Evolutionary conservation across 1,140 invertebrate genomes (phyloP).

Genomic region (Ceratosolen fusciceps): DNA sequence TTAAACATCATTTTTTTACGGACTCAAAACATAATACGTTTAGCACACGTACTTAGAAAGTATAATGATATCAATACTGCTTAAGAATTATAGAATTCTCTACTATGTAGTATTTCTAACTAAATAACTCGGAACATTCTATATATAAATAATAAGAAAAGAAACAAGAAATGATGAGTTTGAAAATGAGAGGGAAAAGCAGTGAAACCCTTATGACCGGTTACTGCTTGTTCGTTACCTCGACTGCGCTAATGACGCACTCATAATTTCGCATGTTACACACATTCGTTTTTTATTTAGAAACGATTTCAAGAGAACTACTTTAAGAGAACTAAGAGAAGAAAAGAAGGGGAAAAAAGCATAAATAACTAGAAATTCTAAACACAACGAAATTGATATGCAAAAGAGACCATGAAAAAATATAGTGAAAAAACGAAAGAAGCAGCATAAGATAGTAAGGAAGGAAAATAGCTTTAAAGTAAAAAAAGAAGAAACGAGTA

Average conservation of each 20-base stretch:
- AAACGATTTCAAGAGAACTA: conserved; percentile 64
- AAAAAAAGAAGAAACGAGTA: conserved; percentile 18
- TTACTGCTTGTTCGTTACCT: not conserved
- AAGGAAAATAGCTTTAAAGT: conserved; percentile 27
- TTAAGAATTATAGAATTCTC: too few species aligned
- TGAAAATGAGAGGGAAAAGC: not conserved
- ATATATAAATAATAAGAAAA: too few species aligned
- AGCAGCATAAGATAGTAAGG: conserved; percentile 51
- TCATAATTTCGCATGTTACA: conserved; percentile 68
- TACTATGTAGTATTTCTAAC: too few species aligned
- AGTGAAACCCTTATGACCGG: not conserved
- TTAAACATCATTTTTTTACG: too few species aligned
- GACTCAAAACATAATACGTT: too few species aligned
- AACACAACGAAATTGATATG: too few species aligned
- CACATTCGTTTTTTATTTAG: conserved; percentile 66
- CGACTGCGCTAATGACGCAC: not conserved
- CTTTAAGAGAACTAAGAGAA: conserved; percentile 44
- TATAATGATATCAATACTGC: too few species aligned
- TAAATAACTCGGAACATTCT: too few species aligned
- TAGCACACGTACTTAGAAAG: too few species aligned
- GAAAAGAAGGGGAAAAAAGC: conserved; percentile 23
- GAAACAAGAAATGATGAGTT: not conserved
- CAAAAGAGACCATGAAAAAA: too few species aligned
- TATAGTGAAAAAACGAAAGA: conserved; percentile 20
- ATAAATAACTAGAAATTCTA: too few species aligned